These are phyloP conservation scores for Amphiprion clarkii DNA, from an alignment of 2,797 vertebrate species.

Conservation along the genomic window DNA sequence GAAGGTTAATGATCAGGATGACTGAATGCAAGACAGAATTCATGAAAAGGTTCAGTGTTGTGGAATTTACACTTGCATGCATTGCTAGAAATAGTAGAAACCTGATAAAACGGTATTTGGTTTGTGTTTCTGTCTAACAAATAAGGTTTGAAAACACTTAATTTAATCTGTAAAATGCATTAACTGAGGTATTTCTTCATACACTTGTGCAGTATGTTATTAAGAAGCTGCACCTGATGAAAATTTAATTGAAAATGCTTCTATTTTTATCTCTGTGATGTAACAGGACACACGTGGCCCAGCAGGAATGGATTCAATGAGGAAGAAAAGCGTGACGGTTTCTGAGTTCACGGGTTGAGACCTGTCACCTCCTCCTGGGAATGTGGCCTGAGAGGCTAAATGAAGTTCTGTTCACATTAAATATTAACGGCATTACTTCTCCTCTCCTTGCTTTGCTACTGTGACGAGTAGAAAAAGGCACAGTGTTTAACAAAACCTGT, in stretches of 20 bases:
- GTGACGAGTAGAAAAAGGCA: slow-evolving; percentile 39
- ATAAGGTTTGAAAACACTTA: neutral
- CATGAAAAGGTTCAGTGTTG: neutral
- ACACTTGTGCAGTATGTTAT: slow-evolving; percentile 5
- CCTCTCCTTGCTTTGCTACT: slow-evolving; percentile 46
- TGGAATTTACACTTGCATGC: slow-evolving; percentile 1
- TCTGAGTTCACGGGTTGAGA: slow-evolving; percentile 28
- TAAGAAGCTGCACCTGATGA: slow-evolving; percentile 30
- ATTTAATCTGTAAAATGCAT: neutral
- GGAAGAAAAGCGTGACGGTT: slow-evolving; percentile 45
- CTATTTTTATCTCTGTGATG: slow-evolving; percentile 51
- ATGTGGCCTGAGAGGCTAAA: slow-evolving; percentile 53
- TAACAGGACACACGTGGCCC: slow-evolving; percentile 42
- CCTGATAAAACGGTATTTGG: neutral
- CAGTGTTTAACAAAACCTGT: neutral
- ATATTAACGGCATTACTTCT: slow-evolving; percentile 73
- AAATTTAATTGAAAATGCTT: slow-evolving; percentile 52
- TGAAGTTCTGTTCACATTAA: slow-evolving; percentile 61
- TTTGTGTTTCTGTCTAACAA: neutral
- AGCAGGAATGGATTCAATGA: slow-evolving; percentile 37
- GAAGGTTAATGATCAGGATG: slow-evolving; percentile 15
- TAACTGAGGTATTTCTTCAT: slow-evolving; percentile 4
- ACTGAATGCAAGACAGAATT: slow-evolving; percentile 5
- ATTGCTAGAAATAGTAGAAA: neutral
- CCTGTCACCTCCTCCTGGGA: slow-evolving; percentile 35